Base-by-base conservation (phyloP, 2,113 vertebrate species). In the Sigmodon hispidus region DNA sequence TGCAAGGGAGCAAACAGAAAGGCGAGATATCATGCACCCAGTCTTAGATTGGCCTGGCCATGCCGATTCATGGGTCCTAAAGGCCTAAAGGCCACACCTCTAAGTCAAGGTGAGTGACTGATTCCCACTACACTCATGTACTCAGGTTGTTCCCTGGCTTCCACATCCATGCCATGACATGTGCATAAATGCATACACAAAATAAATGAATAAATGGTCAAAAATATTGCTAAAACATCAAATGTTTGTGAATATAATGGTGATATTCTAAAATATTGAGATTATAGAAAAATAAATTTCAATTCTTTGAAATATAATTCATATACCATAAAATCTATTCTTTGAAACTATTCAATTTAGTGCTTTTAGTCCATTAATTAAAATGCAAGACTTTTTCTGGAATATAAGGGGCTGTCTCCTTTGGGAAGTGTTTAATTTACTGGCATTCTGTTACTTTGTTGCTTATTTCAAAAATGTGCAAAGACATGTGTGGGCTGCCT, bases 381-480 rank as follows among this genome's bases (percentile, higher is more conserved):
- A 93, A 91, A 45, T 72, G 36, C 8, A 85, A 24, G 11, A 12
- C 1, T 57, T 22, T 90, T 72, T 81, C 12, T 24, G 15, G 0
- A 50, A 22, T 48, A 34, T 34, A 61, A 94, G 65, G 24, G 19
- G 91, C 48, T 76, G 36, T 92, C 5, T 96, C 34, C 16, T 59
- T 81, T 26, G 43, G 50, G 15, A 87, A 80, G 75, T 45, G 4
- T 76, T 96, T 94, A 59, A 87, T 81, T 86, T 80, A 29, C 29
- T 85, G 59, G 45, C 7, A 73, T 86, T 96, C 70, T 50, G 75
- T 55, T 91, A 85, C 48, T 81, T 73, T 40, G n/a, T 2, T 91
- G 34, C 96, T 95, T 57, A 86, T 93, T 86, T 83, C 29, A 50
- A 73, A 13, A 52, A 59, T 69, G 31, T 96, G 70, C 45, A 91